Evolutionary conservation across 2,113 vertebrate species (phyloP), one percentile per base, ranked within the genome.

Genomic region (Tamias sibiricus): DNA sequence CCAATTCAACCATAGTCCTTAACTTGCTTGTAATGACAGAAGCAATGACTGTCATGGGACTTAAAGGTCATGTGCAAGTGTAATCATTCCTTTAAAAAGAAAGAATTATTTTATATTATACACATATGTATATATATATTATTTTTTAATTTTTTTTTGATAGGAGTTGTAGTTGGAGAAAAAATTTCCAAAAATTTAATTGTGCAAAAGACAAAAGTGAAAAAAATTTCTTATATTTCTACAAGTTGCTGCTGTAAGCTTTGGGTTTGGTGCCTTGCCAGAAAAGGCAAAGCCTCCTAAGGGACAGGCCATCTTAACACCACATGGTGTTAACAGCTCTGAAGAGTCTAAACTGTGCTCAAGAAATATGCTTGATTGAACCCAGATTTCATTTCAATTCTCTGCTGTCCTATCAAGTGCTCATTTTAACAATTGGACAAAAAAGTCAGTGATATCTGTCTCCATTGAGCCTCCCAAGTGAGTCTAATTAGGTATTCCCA

Each of bases 211-310:
- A 87, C 8, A 5, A 90, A 72, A 77, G 87, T n/a, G 68, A 71
- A 20, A 86, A 86, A 6, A 44, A 24, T 87, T 59, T 96, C 14
- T 22, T 57, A 75, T 82, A 42, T 49, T 30, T 93, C 32, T 95
- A 68, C 79, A 95, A 84, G 85, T 85, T 49, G 17, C 44, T 83
- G 20, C 35, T 75, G 0, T 13, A 82, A 12, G 17, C 42, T 47
- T n/a, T 85, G 54, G 37, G 26, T 86, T 80, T 91, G 22, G 91
- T 87, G 40, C 13, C 30, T 72, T 40, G 77, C 2, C 37, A 81
- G 32, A 79, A 95, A 95, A 66, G 57, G 14, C 37, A 93, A 88
- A 89, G 11, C 8, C 44, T 91, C 52, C 71, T 92, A 52, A 49
- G 8, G 37, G 57, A 69, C 44, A 89, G 19, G 62, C 22, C 59